phyloP scores from a whole-genome alignment of 2,888 invertebrate species.

The Halocaridina rubra region DNA sequence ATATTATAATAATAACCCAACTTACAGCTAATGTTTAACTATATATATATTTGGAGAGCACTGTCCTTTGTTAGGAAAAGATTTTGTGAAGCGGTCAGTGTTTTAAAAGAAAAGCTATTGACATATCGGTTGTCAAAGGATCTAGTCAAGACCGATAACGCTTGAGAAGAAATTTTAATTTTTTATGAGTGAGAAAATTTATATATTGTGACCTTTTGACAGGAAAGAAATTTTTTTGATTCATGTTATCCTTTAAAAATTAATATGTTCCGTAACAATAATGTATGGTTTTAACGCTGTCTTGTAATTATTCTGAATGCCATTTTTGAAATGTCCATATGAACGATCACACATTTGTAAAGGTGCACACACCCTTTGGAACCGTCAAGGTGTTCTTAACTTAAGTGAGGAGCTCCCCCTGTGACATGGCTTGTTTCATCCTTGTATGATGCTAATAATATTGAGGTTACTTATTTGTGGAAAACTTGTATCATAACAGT shows the following conservation, averaged over 20 bases:
- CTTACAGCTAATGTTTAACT: slow-evolving; percentile 11
- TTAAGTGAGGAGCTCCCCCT: slow-evolving; percentile 47
- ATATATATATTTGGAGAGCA: slow-evolving; percentile 4
- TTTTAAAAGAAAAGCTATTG: slow-evolving; percentile 15
- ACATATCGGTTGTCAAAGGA: slow-evolving; percentile 54
- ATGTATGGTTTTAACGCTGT: background rate
- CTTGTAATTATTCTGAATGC: slow-evolving; percentile 20
- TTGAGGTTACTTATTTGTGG: slow-evolving; percentile 28
- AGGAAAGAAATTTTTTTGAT: background rate
- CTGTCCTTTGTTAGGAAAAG: slow-evolving; percentile 11
- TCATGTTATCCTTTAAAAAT: background rate
- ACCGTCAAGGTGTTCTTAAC: slow-evolving; percentile 45
- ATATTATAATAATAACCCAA: background rate
- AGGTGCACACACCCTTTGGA: slow-evolving; percentile 56
- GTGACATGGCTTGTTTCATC: slow-evolving; percentile 53
- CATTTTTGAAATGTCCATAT: slow-evolving; percentile 37
- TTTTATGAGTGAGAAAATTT: slow-evolving; percentile 49
- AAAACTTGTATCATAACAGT: slow-evolving; percentile 37
- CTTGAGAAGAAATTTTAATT: slow-evolving; percentile 11
- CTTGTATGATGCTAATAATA: slow-evolving; percentile 44
- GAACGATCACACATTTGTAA: slow-evolving; percentile 43
- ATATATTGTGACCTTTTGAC: slow-evolving; percentile 32
- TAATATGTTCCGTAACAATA: background rate
- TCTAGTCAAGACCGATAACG: slow-evolving; percentile 45
- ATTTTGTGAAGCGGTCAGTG: slow-evolving; percentile 16